Conservation (phyloP, 2,888 invertebrate genomes). For the Platynereis dumerilii region DNA sequence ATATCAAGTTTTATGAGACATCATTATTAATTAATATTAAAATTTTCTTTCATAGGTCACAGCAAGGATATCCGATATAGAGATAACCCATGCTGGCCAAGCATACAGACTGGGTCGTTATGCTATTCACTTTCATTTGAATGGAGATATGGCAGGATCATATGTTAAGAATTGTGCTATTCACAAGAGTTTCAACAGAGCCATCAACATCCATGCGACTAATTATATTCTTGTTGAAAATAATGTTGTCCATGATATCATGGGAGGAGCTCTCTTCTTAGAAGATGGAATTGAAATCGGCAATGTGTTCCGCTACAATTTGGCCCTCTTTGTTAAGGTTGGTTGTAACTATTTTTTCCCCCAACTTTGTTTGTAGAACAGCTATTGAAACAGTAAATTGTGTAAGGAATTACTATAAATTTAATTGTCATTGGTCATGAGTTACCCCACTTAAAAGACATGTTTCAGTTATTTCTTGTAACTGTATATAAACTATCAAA, state of each 20-base stretch:
- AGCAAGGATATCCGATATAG: slow-evolving; percentile 28
- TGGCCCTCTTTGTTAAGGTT: slow-evolving; percentile 12
- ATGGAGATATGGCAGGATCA: slow-evolving; percentile 38
- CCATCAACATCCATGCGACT: slow-evolving; percentile 42
- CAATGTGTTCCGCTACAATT: slow-evolving; percentile 31
- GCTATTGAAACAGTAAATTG: too few relatives aligned
- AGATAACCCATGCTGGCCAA: slow-evolving; percentile 39
- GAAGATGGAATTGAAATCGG: slow-evolving; percentile 42
- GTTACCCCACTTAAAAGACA: too few relatives aligned
- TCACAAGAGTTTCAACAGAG: slow-evolving; percentile 40
- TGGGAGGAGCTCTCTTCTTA: slow-evolving; percentile 43
- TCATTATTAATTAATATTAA: too few relatives aligned
- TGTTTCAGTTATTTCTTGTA: too few relatives aligned
- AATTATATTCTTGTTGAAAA: slow-evolving; percentile 29
- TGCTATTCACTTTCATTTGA: slow-evolving; percentile 45
- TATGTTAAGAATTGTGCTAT: slow-evolving; percentile 40
- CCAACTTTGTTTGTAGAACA: too few relatives aligned
- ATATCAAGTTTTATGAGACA: too few relatives aligned
- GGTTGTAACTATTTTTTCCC: not conserved
- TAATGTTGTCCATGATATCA: slow-evolving; percentile 40
- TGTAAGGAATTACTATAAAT: too few relatives aligned
- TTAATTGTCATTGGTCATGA: too few relatives aligned
- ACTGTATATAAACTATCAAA: too few relatives aligned
- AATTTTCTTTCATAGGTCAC: slow-evolving; percentile 19
- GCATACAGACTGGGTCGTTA: slow-evolving; percentile 46